These are phyloP conservation scores for Hepsetus odoe DNA, from an alignment of 2,113 vertebrate species.

Conservation along the genomic window DNA sequence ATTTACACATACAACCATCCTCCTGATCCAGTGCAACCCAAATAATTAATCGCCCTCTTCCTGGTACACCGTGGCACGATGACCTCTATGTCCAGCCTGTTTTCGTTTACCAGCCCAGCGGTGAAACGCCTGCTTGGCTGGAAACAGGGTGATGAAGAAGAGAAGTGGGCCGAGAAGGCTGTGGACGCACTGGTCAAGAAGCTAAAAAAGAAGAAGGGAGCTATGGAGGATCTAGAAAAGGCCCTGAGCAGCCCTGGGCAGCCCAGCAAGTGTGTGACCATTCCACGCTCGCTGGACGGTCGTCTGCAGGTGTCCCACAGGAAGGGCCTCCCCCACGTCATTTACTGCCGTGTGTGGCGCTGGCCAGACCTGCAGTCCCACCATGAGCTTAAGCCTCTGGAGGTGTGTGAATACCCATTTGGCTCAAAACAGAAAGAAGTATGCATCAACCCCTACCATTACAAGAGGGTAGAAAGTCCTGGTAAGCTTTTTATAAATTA, in stretches of 20 bases:
- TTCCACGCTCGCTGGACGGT: slow-evolving; percentile 94
- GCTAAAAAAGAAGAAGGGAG: slow-evolving; percentile 98
- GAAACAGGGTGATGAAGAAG: slow-evolving; percentile 99
- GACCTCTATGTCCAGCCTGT: slow-evolving; percentile 96
- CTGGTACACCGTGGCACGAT: slow-evolving; percentile 60
- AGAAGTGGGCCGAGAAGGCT: slow-evolving; percentile 99
- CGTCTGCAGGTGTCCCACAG: slow-evolving; percentile 96
- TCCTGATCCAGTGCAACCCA: slow-evolving; percentile 27
- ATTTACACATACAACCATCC: slow-evolving; percentile 44
- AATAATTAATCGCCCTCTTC: slow-evolving; percentile 28
- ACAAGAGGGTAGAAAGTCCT: slow-evolving; percentile 97
- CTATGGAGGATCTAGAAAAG: slow-evolving; percentile 99
- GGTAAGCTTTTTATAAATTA: slow-evolving; percentile 70
- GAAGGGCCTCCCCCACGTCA: slow-evolving; percentile 96
- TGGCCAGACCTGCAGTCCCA: slow-evolving; percentile 99
- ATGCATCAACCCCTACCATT: slow-evolving; percentile 99
- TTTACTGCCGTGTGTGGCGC: slow-evolving; percentile 98
- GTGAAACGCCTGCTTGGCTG: slow-evolving; percentile 97
- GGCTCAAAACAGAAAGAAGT: slow-evolving; percentile 99
- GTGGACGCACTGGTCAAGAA: slow-evolving; percentile 98
- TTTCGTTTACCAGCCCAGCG: slow-evolving; percentile 98
- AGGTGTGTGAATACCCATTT: slow-evolving; percentile 98
- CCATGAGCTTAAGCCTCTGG: slow-evolving; percentile 96
- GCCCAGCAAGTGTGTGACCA: slow-evolving; percentile 97
- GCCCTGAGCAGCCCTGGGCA: slow-evolving; percentile 96